Conservation (phyloP, 2,113 vertebrate genomes). For the Bubo blakistoni region DNA sequence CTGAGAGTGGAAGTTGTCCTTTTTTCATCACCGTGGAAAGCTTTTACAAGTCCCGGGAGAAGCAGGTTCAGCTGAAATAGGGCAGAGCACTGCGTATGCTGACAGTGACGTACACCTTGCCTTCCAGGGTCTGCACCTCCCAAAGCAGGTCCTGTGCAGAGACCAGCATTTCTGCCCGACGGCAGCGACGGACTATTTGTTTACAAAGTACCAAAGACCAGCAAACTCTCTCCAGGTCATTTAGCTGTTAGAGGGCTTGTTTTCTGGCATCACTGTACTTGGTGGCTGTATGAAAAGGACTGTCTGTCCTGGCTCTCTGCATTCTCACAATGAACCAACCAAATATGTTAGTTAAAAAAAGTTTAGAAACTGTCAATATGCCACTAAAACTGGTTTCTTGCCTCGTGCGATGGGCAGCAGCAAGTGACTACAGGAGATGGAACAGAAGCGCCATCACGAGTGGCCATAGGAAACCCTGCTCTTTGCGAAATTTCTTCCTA, state of each 20-base stretch:
- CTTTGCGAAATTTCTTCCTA: neutral
- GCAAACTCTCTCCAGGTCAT: neutral
- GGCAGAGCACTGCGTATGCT: neutral
- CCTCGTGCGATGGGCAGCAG: neutral
- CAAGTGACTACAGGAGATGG: neutral
- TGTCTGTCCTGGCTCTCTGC: neutral
- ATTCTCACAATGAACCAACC: neutral
- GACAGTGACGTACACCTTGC: neutral
- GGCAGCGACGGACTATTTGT: neutral
- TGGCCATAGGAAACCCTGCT: neutral
- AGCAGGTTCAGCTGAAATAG: neutral
- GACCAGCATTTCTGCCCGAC: neutral
- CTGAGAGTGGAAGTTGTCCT: neutral
- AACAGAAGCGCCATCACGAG: fast-evolving
- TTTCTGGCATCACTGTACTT: neutral
- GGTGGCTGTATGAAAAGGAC: neutral
- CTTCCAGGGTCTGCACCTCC: neutral
- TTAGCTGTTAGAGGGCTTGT: neutral
- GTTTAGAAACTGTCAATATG: fast-evolving
- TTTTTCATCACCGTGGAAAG: neutral
- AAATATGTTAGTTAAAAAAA: neutral
- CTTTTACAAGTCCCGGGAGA: neutral
- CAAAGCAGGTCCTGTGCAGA: neutral
- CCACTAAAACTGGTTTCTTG: neutral
- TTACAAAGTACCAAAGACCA: neutral